Conservation (phyloP, 2,113 vertebrate genomes). For the Oceanites oceanicus region DNA sequence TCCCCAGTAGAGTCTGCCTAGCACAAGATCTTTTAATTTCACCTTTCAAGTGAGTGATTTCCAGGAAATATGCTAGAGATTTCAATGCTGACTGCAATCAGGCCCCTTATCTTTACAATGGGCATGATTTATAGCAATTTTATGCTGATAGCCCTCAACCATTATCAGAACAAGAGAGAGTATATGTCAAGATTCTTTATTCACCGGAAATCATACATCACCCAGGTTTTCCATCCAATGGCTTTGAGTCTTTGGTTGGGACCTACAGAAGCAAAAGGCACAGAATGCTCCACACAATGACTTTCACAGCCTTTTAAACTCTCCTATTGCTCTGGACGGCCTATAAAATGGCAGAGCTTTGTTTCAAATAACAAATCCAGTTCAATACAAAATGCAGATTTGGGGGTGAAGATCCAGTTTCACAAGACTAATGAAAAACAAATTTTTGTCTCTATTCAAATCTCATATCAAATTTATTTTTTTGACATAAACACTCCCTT, state of each 20-base stretch:
- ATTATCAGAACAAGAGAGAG: background rate
- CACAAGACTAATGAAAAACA: background rate
- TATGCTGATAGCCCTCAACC: background rate
- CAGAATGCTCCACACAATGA: background rate
- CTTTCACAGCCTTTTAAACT: background rate
- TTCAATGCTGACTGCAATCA: conserved; percentile 1
- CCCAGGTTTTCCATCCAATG: background rate
- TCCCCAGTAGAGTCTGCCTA: background rate
- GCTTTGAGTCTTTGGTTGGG: background rate
- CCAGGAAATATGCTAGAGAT: background rate
- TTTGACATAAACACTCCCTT: background rate
- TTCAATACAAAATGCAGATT: background rate
- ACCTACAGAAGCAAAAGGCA: background rate
- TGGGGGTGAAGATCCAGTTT: background rate
- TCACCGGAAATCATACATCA: background rate
- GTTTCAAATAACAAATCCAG: background rate
- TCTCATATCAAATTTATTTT: background rate
- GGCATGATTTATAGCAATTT: background rate
- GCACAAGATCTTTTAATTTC: background rate
- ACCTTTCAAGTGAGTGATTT: background rate
- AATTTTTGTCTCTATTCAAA: background rate
- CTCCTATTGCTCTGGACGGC: background rate
- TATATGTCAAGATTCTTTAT: background rate
- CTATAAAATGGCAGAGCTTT: background rate
- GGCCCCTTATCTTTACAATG: background rate